Percentiles rank a stretch among this genome's conserved stretches.
phyloP scores from a whole-genome alignment of 2,113 vertebrate genomes.

The Tursiops truncatus region DNA sequence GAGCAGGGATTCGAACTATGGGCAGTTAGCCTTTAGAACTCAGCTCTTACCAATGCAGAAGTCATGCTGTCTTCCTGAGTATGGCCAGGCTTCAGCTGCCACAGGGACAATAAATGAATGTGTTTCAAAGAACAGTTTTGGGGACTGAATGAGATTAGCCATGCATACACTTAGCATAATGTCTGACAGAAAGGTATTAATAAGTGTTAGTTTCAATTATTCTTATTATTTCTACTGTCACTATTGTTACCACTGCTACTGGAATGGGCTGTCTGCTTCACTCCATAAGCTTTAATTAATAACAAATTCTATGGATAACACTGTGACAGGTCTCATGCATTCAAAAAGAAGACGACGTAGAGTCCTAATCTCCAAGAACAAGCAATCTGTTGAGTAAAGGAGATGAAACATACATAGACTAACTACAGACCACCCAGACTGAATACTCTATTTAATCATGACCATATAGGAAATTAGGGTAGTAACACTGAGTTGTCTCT shows the following conservation, averaged over 20 bases:
- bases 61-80: background rate
- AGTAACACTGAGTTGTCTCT: background rate
- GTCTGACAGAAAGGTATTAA: background rate
- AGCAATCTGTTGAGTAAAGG: background rate
- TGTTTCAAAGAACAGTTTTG: background rate
- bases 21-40: background rate
- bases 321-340: background rate
- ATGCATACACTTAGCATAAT: background rate
- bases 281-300: background rate
- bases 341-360: background rate
- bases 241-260: background rate
- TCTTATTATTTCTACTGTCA: background rate
- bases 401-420: background rate
- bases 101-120: background rate
- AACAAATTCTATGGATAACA: background rate
- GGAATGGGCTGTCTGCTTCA: background rate
- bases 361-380: background rate
- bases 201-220: background rate
- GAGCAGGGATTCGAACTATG: background rate
- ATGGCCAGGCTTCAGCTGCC: background rate
- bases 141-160: background rate
- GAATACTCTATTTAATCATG: background rate
- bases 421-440: background rate
- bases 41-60: background rate
- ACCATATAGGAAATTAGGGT: too few relatives aligned